phyloP scores from a whole-genome alignment of 2,888 invertebrate genomes.

The Morpho helenor region DNA sequence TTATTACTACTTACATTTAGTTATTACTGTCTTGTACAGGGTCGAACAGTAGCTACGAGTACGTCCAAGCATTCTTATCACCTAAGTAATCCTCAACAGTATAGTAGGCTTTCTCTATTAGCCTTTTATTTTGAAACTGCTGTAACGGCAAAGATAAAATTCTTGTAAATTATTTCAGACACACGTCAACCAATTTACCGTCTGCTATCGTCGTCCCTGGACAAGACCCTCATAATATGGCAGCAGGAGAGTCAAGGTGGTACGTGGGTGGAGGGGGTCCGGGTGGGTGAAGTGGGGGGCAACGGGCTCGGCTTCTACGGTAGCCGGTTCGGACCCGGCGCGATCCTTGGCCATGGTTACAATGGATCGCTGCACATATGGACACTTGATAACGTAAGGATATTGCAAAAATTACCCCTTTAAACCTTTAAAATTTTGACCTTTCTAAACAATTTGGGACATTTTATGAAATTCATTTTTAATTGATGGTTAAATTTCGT shows the following conservation, averaged over 20 bases:
- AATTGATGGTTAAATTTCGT: too few species aligned
- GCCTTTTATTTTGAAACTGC: too few species aligned
- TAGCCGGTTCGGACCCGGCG: conserved; percentile 85
- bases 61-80: too few species aligned
- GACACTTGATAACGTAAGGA: conserved; percentile 74
- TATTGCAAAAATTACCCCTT: neutral
- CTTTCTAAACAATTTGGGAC: too few species aligned
- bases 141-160: too few species aligned
- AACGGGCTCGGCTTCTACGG: conserved; percentile 97
- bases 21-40: too few species aligned
- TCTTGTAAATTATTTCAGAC: conserved; percentile 10
- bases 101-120: too few species aligned
- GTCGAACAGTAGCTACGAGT: too few species aligned
- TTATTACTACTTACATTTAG: too few species aligned
- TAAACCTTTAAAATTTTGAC: too few species aligned
- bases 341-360: conserved; percentile 92
- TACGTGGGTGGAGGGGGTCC: conserved; percentile 89
- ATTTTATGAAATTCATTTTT: too few species aligned
- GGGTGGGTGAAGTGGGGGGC: conserved; percentile 96
- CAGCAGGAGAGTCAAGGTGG: conserved; percentile 77
- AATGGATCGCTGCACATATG: conserved; percentile 96
- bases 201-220: conserved; percentile 92
- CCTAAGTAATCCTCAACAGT: too few species aligned
- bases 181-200: conserved; percentile 50
- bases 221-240: conserved; percentile 96